Base-by-base conservation (phyloP, 2,113 vertebrate species). In the Platichthys stellatus region DNA sequence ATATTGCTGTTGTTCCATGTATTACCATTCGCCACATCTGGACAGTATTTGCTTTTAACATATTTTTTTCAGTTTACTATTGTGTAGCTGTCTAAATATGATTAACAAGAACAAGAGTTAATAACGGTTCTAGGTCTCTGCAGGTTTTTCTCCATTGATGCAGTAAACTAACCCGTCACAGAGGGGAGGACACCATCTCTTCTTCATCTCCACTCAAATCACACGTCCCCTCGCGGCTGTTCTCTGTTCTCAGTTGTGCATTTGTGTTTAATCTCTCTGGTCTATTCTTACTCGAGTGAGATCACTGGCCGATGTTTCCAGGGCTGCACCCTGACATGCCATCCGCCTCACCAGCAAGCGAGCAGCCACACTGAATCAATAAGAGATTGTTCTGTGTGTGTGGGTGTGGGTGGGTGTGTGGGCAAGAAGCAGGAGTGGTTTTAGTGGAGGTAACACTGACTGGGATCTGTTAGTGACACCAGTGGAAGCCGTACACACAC, bases 251-350 rank as follows among this genome's bases (percentile, higher is more conserved):
- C 51, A 51, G 38, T 69, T 72, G 72, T 63, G 82, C 84, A 75
- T 87, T 84, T 88, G 78, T 70, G 24, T 70, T 72, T 85, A 88
- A 90, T 88, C 85, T 90, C 81, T 53, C 18, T 6, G 45, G 60
- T 88, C 85, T 90, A 86, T 88, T 91, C 66, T 80, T 83, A 71
- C 63, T 69, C 28, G 21, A 57, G 78, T 88, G 84, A 88, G 68
- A 76, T 85, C 80, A 88, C 17, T 59, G 82, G 61, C 51, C 59
- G 11, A 78, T 74, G 80, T 81, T 87, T 86, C 87, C 82, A 86
- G 51, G 74, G 63, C 76, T 70, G 76, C 68, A 28, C 21, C 69
- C 69, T 20, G 61, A 79, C 68, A 71, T 59, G 28, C 75, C 74
- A 65, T 76, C 61, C 74, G 69, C 71, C 69, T 71, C 73, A 51